These are phyloP conservation scores for Cantharis nigra DNA, from an alignment of 2,888 invertebrate genomes.

Conservation along the genomic window DNA sequence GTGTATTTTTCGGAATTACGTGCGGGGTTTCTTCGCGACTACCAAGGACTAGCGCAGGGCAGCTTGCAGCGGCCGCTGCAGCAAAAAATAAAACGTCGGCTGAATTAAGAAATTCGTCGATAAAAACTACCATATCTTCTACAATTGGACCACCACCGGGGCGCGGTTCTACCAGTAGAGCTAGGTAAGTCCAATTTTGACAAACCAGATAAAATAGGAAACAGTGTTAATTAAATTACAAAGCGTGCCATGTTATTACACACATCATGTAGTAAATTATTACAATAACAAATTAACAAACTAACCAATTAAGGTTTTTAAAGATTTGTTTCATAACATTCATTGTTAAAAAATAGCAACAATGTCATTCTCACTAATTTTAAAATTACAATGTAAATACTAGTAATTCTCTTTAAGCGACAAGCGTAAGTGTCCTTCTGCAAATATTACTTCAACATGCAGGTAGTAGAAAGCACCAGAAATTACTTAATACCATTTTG, in stretches of 20 bases:
- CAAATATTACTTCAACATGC: background rate
- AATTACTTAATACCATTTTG: background rate
- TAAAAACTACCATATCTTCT: conserved; percentile 34
- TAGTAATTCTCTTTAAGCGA: background rate
- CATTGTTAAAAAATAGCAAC: background rate
- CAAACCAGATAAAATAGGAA: background rate
- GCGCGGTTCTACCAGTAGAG: conserved; percentile 46
- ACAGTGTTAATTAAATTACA: background rate
- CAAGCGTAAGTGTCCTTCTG: background rate
- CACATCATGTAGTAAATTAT: background rate
- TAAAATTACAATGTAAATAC: background rate
- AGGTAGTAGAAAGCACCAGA: background rate
- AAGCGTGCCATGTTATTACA: background rate
- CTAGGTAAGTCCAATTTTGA: conserved; percentile 42
- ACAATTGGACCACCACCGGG: conserved; percentile 47
- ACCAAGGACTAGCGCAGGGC: conserved; percentile 65
- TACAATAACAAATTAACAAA: background rate
- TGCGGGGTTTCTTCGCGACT: conserved; percentile 58
- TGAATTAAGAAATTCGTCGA: conserved; percentile 43
- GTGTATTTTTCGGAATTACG: conserved; percentile 51
- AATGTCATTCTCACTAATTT: background rate
- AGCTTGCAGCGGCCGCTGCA: conserved; percentile 55
- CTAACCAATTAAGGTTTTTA: background rate
- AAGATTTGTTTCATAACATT: background rate
- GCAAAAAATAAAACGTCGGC: conserved; percentile 53